These are phyloP conservation scores for Luscinia luscinia DNA, from an alignment of 2,797 vertebrate species.

Conservation along the genomic window DNA sequence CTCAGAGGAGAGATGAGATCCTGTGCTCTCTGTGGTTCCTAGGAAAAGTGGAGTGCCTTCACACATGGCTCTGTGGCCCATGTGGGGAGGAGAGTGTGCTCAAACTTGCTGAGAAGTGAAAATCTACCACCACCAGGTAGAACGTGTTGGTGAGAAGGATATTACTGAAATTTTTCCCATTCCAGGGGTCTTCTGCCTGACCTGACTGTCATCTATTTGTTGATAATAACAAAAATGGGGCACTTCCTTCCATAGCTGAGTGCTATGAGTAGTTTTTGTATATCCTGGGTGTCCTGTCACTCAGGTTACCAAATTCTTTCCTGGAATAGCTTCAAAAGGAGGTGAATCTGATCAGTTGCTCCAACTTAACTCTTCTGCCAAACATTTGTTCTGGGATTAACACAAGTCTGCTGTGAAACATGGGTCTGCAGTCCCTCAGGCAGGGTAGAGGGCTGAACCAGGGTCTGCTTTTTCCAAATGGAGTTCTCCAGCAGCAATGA, in stretches of 20 bases:
- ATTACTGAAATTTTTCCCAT: background rate
- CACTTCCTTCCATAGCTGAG: background rate
- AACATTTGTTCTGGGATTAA: background rate
- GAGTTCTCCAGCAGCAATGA: background rate
- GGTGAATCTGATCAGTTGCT: fast-evolving
- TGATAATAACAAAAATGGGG: background rate
- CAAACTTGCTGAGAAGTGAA: background rate
- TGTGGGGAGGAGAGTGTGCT: fast-evolving
- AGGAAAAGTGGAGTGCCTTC: background rate
- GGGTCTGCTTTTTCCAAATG: background rate
- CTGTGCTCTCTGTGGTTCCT: background rate
- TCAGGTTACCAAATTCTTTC: background rate
- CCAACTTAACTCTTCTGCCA: background rate
- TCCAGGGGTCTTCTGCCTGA: background rate
- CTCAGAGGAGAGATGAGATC: background rate
- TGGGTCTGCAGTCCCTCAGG: background rate
- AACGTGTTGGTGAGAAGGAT: background rate
- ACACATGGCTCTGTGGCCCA: background rate
- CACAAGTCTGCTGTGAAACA: fast-evolving
- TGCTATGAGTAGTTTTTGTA: background rate
- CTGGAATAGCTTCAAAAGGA: background rate
- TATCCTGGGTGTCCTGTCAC: background rate
- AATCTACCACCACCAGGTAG: background rate
- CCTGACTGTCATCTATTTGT: background rate
- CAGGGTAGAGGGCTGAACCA: background rate